phyloP scores from a whole-genome alignment of 2,113 vertebrate species.

The Catagonus wagneri region DNA sequence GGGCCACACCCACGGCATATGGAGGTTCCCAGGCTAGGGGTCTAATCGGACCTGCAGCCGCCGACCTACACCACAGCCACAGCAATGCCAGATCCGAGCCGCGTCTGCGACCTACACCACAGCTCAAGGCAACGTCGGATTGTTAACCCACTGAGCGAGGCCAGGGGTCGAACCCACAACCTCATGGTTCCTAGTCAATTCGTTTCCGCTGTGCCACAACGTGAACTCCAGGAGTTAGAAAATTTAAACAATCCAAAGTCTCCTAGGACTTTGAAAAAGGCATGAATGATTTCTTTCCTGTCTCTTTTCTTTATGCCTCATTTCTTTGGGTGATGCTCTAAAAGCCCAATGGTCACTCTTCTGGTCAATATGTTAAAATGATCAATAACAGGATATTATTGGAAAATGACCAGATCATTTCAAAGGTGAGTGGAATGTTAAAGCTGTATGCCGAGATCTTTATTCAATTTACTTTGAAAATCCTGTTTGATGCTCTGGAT shows the following conservation, averaged over 20 bases:
- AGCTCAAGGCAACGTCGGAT: too few relatives aligned
- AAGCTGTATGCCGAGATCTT: neutral
- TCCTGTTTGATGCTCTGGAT: neutral
- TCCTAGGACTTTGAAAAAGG: neutral
- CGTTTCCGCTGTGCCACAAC: too few relatives aligned
- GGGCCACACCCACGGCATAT: too few relatives aligned
- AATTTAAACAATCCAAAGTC: neutral
- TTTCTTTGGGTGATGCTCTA: neutral
- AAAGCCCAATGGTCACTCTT: neutral
- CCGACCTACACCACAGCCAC: too few relatives aligned
- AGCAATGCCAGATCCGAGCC: too few relatives aligned
- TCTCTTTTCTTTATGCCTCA: neutral
- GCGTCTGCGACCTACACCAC: too few relatives aligned
- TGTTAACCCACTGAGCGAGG: too few relatives aligned
- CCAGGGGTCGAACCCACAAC: too few relatives aligned
- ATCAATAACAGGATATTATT: neutral
- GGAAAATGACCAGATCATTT: constrained; percentile 56
- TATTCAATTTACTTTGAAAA: neutral
- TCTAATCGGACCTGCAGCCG: too few relatives aligned
- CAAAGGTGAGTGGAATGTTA: constrained; percentile 27
- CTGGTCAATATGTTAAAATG: constrained; percentile 34
- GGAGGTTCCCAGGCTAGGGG: too few relatives aligned
- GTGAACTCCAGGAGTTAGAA: too few relatives aligned
- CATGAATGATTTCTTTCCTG: neutral
- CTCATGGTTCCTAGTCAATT: too few relatives aligned